These are phyloP conservation scores for Sphaeridia pumilis DNA, from an alignment of 2,888 invertebrate genomes.

Conservation along the genomic window DNA sequence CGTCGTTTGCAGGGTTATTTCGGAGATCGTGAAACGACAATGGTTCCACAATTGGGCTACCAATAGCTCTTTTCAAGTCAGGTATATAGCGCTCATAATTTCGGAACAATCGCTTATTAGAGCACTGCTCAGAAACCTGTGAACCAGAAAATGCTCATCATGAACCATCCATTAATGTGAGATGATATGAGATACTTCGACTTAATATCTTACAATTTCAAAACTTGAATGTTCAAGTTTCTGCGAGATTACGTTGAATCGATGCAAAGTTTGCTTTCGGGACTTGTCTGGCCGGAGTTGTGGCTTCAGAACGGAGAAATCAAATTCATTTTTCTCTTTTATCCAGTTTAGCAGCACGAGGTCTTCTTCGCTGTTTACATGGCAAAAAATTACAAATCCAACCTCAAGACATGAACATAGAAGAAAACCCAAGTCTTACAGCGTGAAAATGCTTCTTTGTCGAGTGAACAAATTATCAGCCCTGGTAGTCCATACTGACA, in stretches of 20 bases:
- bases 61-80: not conserved
- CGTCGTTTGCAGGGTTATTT: not conserved
- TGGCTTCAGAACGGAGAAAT: conserved; percentile 1
- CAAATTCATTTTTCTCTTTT: not conserved
- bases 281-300: conserved; percentile 3
- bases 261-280: conserved; percentile 12
- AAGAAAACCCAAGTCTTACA: not conserved
- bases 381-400: not conserved
- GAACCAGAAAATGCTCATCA: too few relatives aligned
- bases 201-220: too few relatives aligned
- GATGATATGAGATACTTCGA: too few relatives aligned
- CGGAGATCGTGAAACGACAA: conserved; percentile 1
- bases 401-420: not conserved
- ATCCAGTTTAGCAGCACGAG: not conserved
- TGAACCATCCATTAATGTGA: too few relatives aligned
- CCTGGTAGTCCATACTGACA: conserved; percentile 1
- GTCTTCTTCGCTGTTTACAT: conserved; percentile 9
- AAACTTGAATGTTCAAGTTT: too few relatives aligned
- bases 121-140: too few relatives aligned
- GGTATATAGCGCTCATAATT: not conserved
- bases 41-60: not conserved
- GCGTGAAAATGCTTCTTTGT: not conserved
- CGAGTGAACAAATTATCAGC: conserved; percentile 7
- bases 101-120: not conserved
- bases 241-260: not conserved